Conservation (phyloP, 2,797 vertebrate species). For the Acomys russatus region DNA sequence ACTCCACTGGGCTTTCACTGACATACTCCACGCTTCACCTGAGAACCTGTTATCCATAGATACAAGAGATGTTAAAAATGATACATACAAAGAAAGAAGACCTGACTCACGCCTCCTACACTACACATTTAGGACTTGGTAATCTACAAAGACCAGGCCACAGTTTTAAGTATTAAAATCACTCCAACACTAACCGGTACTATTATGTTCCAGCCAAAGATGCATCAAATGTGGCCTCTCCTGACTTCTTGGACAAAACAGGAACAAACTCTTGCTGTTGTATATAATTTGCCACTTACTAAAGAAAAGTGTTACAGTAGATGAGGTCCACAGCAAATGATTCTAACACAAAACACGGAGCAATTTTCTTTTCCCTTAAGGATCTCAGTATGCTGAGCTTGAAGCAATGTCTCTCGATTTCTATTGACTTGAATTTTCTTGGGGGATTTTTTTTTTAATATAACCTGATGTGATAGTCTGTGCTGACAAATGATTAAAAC, state of each 20-base stretch:
- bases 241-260: background rate
- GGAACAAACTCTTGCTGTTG: slow-evolving; percentile 58
- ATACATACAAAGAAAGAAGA: slow-evolving; percentile 59
- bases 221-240: slow-evolving; percentile 58
- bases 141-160: background rate
- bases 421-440: slow-evolving; percentile 23
- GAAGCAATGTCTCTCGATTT: background rate
- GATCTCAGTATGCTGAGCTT: background rate
- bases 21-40: slow-evolving; percentile 85
- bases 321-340: slow-evolving; percentile 75
- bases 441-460: slow-evolving; percentile 58
- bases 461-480: slow-evolving; percentile 21
- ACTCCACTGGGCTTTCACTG: slow-evolving; percentile 85
- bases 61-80: slow-evolving; percentile 83
- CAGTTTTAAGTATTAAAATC: slow-evolving; percentile 62
- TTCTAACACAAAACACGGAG: slow-evolving; percentile 75
- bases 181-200: slow-evolving; percentile 53
- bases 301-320: slow-evolving; percentile 62
- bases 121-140: slow-evolving; percentile 26
- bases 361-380: slow-evolving; percentile 62
- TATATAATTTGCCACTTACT: slow-evolving; percentile 10
- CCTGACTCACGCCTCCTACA: slow-evolving; percentile 42
- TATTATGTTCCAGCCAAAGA: background rate
- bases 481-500: slow-evolving; percentile 34
- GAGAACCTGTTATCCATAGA: slow-evolving; percentile 86